Evolutionary conservation across 1,140 invertebrate species (phyloP).

Genomic region (Dinoponera quadriceps): DNA sequence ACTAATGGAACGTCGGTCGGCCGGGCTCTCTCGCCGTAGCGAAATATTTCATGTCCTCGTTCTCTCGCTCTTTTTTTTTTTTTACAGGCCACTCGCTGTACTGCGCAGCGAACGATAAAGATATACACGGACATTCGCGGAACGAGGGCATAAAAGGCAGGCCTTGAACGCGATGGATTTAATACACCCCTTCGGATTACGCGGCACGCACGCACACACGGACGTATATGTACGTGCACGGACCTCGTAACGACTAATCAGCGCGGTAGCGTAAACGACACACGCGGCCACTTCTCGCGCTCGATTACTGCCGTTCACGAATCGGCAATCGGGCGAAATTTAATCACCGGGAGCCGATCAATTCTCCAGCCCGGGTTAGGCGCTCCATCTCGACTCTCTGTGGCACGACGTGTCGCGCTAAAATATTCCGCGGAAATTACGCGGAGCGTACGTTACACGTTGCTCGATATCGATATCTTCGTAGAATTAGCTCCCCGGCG

Average conservation of each 20-base stretch:
- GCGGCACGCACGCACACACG: constrained; percentile 1
- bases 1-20: constrained; percentile 46
- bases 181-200: constrained; percentile 16
- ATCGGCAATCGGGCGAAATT: neutral
- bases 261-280: constrained; percentile 17
- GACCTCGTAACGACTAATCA: constrained; percentile 17
- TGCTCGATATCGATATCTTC: too few species aligned
- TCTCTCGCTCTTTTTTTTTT: constrained; percentile 12
- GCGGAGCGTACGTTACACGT: too few species aligned
- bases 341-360: neutral
- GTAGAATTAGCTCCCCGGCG: neutral
- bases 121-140: constrained; percentile 54
- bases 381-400: too few species aligned
- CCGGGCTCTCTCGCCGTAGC: neutral
- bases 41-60: constrained; percentile 47
- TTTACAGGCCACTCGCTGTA: constrained; percentile 39
- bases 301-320: constrained; percentile 4
- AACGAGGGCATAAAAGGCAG: constrained; percentile 55
- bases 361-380: neutral
- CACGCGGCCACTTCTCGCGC: neutral
- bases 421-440: too few species aligned
- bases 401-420: too few species aligned
- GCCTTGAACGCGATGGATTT: constrained; percentile 45
- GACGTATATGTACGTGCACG: neutral
- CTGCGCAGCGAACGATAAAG: constrained; percentile 41